Evolutionary conservation across 2,888 invertebrate species (phyloP).

Genomic region (Pyrrhia umbra): DNA sequence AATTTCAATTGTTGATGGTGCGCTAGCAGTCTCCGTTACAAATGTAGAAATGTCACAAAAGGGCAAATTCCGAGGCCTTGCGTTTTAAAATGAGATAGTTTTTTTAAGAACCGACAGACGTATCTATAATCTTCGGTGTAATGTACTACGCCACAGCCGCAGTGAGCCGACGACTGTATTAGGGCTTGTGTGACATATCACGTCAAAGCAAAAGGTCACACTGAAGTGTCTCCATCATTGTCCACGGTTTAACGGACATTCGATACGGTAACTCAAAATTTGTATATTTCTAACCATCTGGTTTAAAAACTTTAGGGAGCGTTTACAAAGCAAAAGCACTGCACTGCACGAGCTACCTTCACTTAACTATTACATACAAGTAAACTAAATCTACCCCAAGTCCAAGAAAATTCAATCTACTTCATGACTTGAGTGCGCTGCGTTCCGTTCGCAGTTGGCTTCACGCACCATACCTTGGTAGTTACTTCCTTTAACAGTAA

Average conservation of each 20-base stretch:
- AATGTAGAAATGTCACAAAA: conserved; percentile 53
- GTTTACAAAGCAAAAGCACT: too few species aligned
- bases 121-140: conserved; percentile 34
- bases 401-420: too few species aligned
- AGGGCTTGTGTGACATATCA: conserved; percentile 25
- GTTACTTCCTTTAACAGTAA: background rate
- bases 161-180: conserved; percentile 9
- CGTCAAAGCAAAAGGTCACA: conserved; percentile 1
- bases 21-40: conserved; percentile 44
- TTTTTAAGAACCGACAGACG: conserved; percentile 23
- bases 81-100: conserved; percentile 29
- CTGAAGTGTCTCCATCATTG: conserved; percentile 4
- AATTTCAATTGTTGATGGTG: conserved; percentile 46
- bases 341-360: too few species aligned
- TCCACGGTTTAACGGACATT: background rate
- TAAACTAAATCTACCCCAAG: too few species aligned
- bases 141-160: background rate
- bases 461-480: background rate
- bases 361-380: too few species aligned
- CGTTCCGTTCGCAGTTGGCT: background rate
- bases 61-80: conserved; percentile 44
- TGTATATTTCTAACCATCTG: too few species aligned
- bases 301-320: too few species aligned
- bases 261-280: too few species aligned
- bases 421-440: too few species aligned